These are phyloP conservation scores for Mirounga angustirostris DNA, from an alignment of 2,113 vertebrate genomes.

Conservation along the genomic window DNA sequence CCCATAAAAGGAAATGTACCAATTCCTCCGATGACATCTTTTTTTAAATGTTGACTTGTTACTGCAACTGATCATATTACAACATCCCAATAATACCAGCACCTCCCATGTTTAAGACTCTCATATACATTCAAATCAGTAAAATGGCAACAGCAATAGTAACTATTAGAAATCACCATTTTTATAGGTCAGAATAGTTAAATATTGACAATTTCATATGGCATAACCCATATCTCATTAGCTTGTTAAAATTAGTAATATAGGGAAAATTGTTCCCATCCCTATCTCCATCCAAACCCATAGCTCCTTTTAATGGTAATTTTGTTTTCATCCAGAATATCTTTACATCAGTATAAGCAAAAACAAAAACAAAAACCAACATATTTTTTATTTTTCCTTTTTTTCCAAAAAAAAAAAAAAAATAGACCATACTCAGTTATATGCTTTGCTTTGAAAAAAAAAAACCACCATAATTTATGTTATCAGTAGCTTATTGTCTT, in stretches of 20 bases:
- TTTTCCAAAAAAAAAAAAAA: neutral
- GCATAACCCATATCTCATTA: neutral
- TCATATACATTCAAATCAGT: neutral
- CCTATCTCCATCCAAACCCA: neutral
- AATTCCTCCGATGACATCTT: neutral
- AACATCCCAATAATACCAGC: neutral
- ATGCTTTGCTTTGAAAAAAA: neutral
- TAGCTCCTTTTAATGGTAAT: neutral
- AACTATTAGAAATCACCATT: neutral
- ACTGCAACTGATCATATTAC: neutral
- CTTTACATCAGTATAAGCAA: neutral
- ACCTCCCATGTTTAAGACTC: neutral
- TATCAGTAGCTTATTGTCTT: neutral
- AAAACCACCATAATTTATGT: neutral
- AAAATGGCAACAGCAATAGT: neutral
- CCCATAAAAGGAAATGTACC: neutral
- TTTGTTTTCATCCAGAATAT: neutral
- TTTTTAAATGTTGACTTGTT: conserved; percentile 2
- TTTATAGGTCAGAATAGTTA: neutral
- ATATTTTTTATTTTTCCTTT: neutral
- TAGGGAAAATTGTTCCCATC: neutral
- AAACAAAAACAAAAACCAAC: neutral
- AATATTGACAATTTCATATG: neutral
- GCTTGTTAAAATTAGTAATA: neutral
- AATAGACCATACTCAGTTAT: neutral